Conservation (phyloP, 2,797 vertebrate species). For the Micromesistius poutassou region DNA sequence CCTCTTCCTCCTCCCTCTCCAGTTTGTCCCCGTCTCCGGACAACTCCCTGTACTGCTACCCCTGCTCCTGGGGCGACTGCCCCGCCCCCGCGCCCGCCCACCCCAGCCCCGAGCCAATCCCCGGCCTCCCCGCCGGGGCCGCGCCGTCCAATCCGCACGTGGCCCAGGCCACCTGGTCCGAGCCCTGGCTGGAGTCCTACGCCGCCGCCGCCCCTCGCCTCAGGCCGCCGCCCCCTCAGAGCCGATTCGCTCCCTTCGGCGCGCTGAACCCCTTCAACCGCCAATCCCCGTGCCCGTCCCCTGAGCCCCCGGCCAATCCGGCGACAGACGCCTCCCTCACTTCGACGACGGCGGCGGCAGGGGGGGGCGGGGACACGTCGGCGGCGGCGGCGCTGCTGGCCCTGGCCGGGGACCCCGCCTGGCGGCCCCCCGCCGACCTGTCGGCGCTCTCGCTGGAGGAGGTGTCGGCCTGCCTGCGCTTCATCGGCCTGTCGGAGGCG, state of each 20-base stretch:
- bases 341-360: no score
- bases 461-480: conserved; percentile 89
- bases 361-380: conserved; percentile 70
- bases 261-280: conserved; percentile 89
- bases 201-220: conserved; percentile 78
- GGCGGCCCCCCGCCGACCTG: conserved; percentile 89
- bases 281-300: conserved; percentile 75
- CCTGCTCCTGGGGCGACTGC: conserved; percentile 92
- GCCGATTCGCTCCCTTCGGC: conserved; percentile 88
- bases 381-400: no score
- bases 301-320: conserved; percentile 60
- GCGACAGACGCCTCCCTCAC: conserved; percentile 59
- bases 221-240: conserved; percentile 80
- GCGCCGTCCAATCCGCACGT: conserved; percentile 70
- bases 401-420: conserved; percentile 59
- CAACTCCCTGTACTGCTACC: conserved; percentile 92
- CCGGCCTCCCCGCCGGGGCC: conserved; percentile 62
- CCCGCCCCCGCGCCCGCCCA: conserved; percentile 77
- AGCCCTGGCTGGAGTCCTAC: conserved; percentile 75
- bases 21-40: conserved; percentile 88
- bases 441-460: conserved; percentile 91
- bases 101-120: conserved; percentile 53
- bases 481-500: conserved; percentile 93
- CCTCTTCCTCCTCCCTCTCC: not conserved
- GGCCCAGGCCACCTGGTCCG: conserved; percentile 80